Evolutionary conservation across 2,797 vertebrate genomes (phyloP).

Genomic region (Phataginus tetradactyla): DNA sequence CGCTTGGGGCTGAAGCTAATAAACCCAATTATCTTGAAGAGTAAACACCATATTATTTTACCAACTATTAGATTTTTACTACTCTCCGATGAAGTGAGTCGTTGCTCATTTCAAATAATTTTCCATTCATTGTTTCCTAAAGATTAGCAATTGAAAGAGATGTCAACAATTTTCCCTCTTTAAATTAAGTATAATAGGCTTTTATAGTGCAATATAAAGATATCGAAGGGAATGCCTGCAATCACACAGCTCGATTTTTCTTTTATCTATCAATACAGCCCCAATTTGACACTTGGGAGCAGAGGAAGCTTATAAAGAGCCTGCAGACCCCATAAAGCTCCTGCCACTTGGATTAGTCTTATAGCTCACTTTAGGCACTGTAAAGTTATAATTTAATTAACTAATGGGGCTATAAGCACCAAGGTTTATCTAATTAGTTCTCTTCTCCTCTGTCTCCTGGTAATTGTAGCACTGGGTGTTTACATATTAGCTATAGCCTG

Average conservation of each 20-base stretch:
- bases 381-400: conserved; percentile 85
- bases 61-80: conserved; percentile 77
- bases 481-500: neutral
- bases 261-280: conserved; percentile 85
- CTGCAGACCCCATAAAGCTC: conserved; percentile 77
- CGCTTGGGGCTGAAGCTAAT: conserved; percentile 4
- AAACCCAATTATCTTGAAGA: conserved; percentile 76
- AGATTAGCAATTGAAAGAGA: conserved; percentile 82
- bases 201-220: conserved; percentile 87
- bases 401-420: conserved; percentile 77
- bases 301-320: conserved; percentile 83
- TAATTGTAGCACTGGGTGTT: neutral
- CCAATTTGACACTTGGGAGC: conserved; percentile 84
- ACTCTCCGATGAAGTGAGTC: conserved; percentile 77
- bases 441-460: conserved; percentile 8
- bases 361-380: conserved; percentile 77
- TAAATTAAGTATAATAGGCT: conserved; percentile 84
- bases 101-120: conserved; percentile 82
- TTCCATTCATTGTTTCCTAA: conserved; percentile 82
- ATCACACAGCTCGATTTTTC: conserved; percentile 69
- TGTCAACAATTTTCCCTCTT: conserved; percentile 86
- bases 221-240: conserved; percentile 69
- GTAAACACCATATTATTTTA: conserved; percentile 76
- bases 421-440: conserved; percentile 72
- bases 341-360: conserved; percentile 82